Percentiles rank a stretch among this genome's conserved stretches.
phyloP scores from a whole-genome alignment of 1,140 invertebrate species.

The Cydia fagiglandana region DNA sequence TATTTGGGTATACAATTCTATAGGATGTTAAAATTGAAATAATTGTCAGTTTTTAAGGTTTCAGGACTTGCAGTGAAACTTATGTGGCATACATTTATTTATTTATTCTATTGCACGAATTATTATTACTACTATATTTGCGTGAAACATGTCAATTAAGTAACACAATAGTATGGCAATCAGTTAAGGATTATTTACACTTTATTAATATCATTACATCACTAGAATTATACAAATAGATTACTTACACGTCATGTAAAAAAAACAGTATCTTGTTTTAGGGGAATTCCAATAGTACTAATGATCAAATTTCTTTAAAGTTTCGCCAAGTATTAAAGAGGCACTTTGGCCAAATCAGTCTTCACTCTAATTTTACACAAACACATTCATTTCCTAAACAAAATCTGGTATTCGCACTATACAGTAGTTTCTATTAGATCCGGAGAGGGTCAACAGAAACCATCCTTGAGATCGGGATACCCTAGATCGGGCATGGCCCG shows the following conservation, averaged over 20 bases:
- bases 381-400: conserved; percentile 38
- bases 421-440: conserved; percentile 83
- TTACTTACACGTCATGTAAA: conserved; percentile 2
- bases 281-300: conserved; percentile 3
- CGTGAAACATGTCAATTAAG: background rate
- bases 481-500: conserved; percentile 79
- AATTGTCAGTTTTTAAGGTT: background rate
- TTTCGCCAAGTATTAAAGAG: conserved; percentile 45
- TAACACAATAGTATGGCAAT: background rate
- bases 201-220: background rate
- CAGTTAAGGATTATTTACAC: conserved; percentile 25
- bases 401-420: conserved; percentile 49
- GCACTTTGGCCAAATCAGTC: conserved; percentile 73
- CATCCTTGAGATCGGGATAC: conserved; percentile 84
- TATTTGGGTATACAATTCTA: conserved; percentile 52
- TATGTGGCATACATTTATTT: background rate
- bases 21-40: background rate
- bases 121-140: conserved; percentile 12
- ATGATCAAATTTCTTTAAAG: background rate
- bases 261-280: conserved; percentile 2
- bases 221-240: conserved; percentile 2
- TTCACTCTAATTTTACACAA: conserved; percentile 57
- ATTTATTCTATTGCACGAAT: conserved; percentile 11
- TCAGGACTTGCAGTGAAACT: background rate
- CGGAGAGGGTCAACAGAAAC: conserved; percentile 86